Percentiles rank a stretch among this genome's conserved stretches.
Evolutionary conservation across 1,140 invertebrate species (phyloP).

Genomic region (Penaeus chinensis): DNA sequence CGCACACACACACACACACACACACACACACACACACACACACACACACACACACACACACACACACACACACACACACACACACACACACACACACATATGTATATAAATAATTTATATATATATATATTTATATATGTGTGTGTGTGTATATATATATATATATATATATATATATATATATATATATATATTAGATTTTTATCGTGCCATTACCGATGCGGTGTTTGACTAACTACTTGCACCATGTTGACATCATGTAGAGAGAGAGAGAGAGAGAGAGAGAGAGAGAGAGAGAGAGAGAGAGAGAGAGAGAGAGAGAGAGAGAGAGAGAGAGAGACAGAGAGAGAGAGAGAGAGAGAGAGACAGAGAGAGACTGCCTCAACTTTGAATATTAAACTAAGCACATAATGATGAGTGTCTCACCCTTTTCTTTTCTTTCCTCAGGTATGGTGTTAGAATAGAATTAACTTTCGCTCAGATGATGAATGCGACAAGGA

Average conservation of each 20-base stretch:
- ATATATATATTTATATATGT: not conserved
- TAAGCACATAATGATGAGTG: no score
- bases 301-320: not conserved
- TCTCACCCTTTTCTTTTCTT: no score
- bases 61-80: not conserved
- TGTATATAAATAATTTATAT: not conserved
- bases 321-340: not conserved
- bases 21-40: not conserved
- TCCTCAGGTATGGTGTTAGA: no score
- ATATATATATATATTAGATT: constrained; percentile 2
- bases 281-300: not conserved
- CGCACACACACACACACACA: not conserved
- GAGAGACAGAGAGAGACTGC: not conserved
- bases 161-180: not conserved
- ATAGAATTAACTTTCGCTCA: no score
- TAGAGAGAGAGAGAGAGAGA: not conserved
- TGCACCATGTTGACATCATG: no score
- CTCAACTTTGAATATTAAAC: no score
- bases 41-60: constrained; percentile 3
- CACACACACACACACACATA: not conserved
- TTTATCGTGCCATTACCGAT: not conserved
- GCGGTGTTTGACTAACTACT: no score
- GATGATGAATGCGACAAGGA: no score
- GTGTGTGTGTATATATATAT: not conserved
- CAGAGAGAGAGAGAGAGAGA: not conserved